phyloP scores from a whole-genome alignment of 2,797 vertebrate species.

The Poeciliopsis presidionis region DNA sequence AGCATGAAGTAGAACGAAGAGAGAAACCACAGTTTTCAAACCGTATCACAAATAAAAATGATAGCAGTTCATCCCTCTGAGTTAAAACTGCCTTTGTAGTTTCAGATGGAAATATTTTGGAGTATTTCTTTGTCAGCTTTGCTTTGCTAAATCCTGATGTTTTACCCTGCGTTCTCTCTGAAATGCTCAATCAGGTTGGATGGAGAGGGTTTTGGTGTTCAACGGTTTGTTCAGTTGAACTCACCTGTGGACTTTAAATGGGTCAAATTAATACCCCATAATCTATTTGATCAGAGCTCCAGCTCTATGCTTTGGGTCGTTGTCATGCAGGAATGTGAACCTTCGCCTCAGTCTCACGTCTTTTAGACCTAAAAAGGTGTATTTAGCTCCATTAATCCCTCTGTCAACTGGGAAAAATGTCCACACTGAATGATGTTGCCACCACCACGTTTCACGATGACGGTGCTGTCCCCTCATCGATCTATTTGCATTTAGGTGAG shows the following conservation, averaged over 20 bases:
- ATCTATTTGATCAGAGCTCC: neutral
- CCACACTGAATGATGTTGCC: neutral
- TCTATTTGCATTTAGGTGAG: neutral
- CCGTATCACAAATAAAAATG: rapidly evolving
- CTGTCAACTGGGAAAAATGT: neutral
- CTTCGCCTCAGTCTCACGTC: neutral
- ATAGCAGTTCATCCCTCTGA: neutral
- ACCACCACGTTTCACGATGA: neutral
- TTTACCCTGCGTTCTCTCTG: neutral
- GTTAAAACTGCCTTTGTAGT: neutral
- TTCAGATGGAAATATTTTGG: neutral
- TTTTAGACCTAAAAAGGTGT: neutral
- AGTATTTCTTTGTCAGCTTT: neutral
- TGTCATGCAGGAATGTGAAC: neutral
- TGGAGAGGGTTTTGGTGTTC: neutral
- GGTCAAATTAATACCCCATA: neutral
- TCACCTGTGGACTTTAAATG: neutral
- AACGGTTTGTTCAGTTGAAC: neutral
- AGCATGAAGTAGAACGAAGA: neutral
- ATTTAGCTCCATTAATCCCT: neutral
- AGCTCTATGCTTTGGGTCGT: neutral
- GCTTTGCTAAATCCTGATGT: neutral
- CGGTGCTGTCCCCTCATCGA: neutral
- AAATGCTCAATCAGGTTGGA: neutral
- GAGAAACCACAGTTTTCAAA: neutral